A percentile compares a stretch with the other conserved stretches of the same genome.
Evolutionary conservation across 2,888 invertebrate species (phyloP).

Genomic region (Amorpha juglandis): DNA sequence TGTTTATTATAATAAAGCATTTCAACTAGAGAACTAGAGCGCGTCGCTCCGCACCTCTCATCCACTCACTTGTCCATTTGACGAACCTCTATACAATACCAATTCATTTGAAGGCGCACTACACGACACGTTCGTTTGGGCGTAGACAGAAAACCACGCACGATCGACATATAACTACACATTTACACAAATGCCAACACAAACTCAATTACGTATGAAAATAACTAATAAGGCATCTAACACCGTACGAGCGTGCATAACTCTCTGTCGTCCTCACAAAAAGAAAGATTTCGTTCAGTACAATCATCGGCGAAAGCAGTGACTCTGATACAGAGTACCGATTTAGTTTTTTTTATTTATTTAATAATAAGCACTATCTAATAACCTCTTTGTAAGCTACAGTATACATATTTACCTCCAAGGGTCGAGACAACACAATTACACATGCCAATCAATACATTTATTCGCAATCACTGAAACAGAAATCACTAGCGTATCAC

Average conservation of each 20-base stretch:
- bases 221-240: neutral
- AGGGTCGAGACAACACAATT: conserved; percentile 29
- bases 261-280: conserved; percentile 37
- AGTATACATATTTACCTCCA: conserved; percentile 51
- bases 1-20: conserved; percentile 82
- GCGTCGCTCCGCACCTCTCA: conserved; percentile 54
- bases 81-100: conserved; percentile 65
- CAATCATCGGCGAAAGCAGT: conserved; percentile 63
- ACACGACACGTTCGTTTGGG: conserved; percentile 14
- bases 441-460: neutral
- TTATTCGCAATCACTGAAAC: neutral
- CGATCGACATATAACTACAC: neutral
- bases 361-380: conserved; percentile 78
- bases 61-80: conserved; percentile 59
- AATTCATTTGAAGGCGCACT: conserved; percentile 62
- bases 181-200: conserved; percentile 42
- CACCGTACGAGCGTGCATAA: neutral
- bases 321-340: conserved; percentile 80
- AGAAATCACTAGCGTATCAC: conserved; percentile 11
- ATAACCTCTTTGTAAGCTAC: conserved; percentile 59
- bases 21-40: conserved; percentile 60
- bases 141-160: neutral
- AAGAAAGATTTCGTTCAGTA: conserved; percentile 69
- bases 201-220: conserved; percentile 52
- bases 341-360: conserved; percentile 53